phyloP scores from a whole-genome alignment of 2,113 vertebrate species.

The Phocoena phocoena region DNA sequence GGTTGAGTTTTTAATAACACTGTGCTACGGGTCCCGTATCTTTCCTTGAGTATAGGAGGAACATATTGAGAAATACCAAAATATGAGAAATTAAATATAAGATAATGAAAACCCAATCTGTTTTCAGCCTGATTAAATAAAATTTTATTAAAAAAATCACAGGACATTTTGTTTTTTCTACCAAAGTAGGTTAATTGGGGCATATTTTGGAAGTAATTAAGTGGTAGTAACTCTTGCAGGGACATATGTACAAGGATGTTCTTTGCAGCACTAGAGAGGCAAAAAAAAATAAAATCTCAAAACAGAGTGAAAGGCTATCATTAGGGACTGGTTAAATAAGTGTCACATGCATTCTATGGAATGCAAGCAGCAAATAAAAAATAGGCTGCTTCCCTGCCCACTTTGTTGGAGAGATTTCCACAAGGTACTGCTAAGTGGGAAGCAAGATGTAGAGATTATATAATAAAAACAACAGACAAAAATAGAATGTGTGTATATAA shows the following conservation, averaged over 20 bases:
- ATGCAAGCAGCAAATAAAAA: background rate
- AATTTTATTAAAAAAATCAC: conserved; percentile 37
- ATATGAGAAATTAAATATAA: conserved; percentile 42
- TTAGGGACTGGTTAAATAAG: background rate
- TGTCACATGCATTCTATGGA: background rate
- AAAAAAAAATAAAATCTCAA: background rate
- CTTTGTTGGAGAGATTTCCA: background rate
- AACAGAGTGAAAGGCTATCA: background rate
- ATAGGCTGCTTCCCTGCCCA: background rate
- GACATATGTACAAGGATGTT: background rate
- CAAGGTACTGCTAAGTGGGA: background rate
- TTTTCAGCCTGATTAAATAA: conserved; percentile 9
- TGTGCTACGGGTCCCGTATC: background rate
- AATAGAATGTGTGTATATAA: background rate
- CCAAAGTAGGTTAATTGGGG: background rate
- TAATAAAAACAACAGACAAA: background rate
- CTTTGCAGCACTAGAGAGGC: background rate
- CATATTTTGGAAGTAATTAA: conserved; percentile 43
- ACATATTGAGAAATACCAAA: conserved; percentile 34
- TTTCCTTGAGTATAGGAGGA: conserved; percentile 5
- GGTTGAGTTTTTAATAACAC: background rate
- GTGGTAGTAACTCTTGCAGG: background rate
- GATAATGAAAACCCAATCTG: conserved; percentile 34
- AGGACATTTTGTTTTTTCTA: conserved; percentile 52
- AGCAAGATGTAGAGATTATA: background rate